phyloP scores from a whole-genome alignment of 2,797 vertebrate species.

The Leptatherina wallacei region DNA sequence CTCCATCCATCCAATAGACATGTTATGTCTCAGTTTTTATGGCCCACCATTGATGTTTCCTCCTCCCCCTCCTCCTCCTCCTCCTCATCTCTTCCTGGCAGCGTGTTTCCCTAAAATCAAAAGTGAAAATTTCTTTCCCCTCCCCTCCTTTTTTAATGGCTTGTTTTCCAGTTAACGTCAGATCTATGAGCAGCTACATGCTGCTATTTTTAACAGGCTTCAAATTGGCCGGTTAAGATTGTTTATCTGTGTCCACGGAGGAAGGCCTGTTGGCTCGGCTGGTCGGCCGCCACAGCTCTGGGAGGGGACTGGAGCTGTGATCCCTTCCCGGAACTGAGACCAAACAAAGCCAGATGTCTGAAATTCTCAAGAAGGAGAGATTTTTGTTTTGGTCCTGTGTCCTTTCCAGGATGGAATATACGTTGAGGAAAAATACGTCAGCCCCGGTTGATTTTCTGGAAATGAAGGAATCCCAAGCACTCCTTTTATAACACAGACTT shows the following conservation, averaged over 20 bases:
- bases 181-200: constrained; percentile 6
- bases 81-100: constrained; percentile 10
- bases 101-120: neutral
- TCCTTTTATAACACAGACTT: constrained; percentile 12
- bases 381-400: constrained; percentile 42
- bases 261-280: constrained; percentile 27
- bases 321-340: constrained; percentile 71
- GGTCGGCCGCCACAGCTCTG: neutral
- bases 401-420: constrained; percentile 20
- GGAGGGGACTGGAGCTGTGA: constrained; percentile 52
- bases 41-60: neutral
- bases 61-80: neutral
- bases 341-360: constrained; percentile 79
- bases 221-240: constrained; percentile 42
- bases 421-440: constrained; percentile 31
- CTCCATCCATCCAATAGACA: neutral
- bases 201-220: constrained; percentile 54
- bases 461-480: constrained; percentile 2
- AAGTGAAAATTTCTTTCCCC: neutral
- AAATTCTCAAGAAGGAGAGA: constrained; percentile 64
- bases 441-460: constrained; percentile 28
- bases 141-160: neutral
- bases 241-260: constrained; percentile 48
- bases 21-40: neutral
- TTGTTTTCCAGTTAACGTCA: constrained; percentile 50